phyloP scores from a whole-genome alignment of 37 sponge, comb jelly and placozoan species.

The Halichondria panicea region DNA sequence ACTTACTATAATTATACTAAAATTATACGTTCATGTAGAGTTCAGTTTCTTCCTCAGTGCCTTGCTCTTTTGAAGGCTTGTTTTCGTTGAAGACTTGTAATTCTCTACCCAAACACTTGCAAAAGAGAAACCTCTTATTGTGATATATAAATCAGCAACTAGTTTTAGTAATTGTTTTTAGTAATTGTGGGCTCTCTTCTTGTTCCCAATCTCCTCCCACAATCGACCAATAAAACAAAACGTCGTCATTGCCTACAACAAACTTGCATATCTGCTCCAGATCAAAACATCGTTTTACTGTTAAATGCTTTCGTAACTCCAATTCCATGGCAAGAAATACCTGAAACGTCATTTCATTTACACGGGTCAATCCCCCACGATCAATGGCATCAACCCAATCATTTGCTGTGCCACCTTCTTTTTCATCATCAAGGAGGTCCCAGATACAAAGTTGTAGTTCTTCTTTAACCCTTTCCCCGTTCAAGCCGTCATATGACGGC shows the following conservation, averaged over 20 bases:
- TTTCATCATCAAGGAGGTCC: too few species aligned
- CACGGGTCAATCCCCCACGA: conserved; percentile 23
- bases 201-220: conserved; percentile 8
- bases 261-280: neutral
- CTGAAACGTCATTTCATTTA: conserved; percentile 4
- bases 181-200: neutral
- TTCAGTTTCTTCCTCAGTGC: neutral
- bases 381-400: too few species aligned
- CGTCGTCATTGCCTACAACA: conserved; percentile 24
- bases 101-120: conserved; percentile 10
- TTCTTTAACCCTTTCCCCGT: too few species aligned
- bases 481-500: too few species aligned
- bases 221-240: conserved; percentile 31
- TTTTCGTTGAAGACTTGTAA: neutral
- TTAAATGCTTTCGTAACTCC: conserved; percentile 7
- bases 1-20: too few species aligned
- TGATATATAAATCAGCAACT: conserved; percentile 33
- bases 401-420: too few species aligned
- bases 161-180: conserved; percentile 32
- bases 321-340: conserved; percentile 26
- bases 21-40: too few species aligned
- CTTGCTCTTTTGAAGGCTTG: conserved; percentile 2
- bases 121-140: conserved; percentile 41
- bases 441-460: too few species aligned
- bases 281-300: too few species aligned